phyloP scores from a whole-genome alignment of 2,888 invertebrate species.

The Molorchus minor region DNA sequence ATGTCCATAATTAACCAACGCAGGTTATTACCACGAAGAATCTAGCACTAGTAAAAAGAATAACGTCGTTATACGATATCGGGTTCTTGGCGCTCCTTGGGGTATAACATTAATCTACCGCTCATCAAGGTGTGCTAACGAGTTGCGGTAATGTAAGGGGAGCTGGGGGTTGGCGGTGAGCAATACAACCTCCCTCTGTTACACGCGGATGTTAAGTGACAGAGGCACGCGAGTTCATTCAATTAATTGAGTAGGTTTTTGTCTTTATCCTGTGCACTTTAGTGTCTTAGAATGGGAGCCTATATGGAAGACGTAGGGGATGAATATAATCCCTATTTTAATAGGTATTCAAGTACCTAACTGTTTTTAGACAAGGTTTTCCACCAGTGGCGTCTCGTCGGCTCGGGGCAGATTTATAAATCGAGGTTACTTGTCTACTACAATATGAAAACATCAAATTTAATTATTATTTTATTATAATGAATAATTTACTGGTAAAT shows the following conservation, averaged over 20 bases:
- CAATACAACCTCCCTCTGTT: slow-evolving; percentile 9
- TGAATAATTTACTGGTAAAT: no score
- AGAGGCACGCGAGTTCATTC: slow-evolving; percentile 15
- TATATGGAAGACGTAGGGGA: background rate
- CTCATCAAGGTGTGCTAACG: slow-evolving; percentile 26
- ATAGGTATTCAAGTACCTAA: background rate
- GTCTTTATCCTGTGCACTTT: slow-evolving; percentile 6
- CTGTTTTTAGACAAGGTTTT: background rate
- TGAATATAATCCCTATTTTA: background rate
- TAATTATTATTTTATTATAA: no score
- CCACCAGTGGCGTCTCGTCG: background rate
- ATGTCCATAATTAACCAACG: slow-evolving; percentile 17
- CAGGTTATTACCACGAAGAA: slow-evolving; percentile 12
- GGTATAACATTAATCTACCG: slow-evolving; percentile 21
- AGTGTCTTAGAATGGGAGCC: background rate
- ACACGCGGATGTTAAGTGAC: slow-evolving; percentile 19
- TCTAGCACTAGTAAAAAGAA: slow-evolving; percentile 15
- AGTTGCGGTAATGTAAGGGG: slow-evolving; percentile 14
- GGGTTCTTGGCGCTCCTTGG: slow-evolving; percentile 22
- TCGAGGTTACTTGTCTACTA: no score
- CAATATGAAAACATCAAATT: no score
- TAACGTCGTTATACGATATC: slow-evolving; percentile 21
- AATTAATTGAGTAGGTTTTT: slow-evolving; percentile 8
- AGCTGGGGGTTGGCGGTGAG: slow-evolving; percentile 10
- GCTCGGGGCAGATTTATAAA: background rate